Evolutionary conservation across 2,888 invertebrate species (phyloP), one percentile per base, ranked within the genome.

Genomic region (Eristalis intricaria): DNA sequence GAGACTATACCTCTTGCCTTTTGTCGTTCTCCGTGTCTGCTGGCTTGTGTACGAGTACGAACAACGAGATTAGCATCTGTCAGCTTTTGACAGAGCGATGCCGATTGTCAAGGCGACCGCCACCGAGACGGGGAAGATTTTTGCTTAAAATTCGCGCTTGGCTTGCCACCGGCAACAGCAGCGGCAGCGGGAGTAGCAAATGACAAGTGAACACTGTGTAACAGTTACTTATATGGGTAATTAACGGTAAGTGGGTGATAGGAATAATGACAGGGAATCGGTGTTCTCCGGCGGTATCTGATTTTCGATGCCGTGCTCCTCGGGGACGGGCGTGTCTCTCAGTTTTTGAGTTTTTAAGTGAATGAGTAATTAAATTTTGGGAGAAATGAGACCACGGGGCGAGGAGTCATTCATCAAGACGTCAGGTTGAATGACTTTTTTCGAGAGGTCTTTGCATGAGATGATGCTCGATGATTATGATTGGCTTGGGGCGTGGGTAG

Each of bases 1-100:
- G n/a, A 43, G 43, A 43, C 19, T 43, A 19, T 19, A 50, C 50
- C 50, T 50, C 50, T 50, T n/a, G 50, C 13, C 43, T 15, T 2
- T 1, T 32, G n/a, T 50, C 50, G 50, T 50, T 19, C 19, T 19
- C 19, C 50, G n/a, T 50, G 50, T 50, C 19, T 50, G 50, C 19
- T 1, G n/a, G 50, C 50, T 0, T 50, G 19, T 50, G 50, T 19
- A 19, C 32, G 32, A 32, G 26, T 3, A 26, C 26, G 43, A 43
- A 43, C 43, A n/a, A n/a, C n/a, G n/a, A 50, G 50, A 50, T 50
- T 50, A 50, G n/a, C 50, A 50, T 50, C 50, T 50, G 50, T 50
- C 50, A 19, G 50, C 50, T 5, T n/a, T 50, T 50, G 50, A 50
- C 50, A 19, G n/a, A 50, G 50, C 50, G 50, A 19, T 50, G 19